Evolutionary conservation across 2,797 vertebrate genomes (phyloP), one percentile per base, ranked within the genome.

Genomic region (Parauchenoglanis punctatus): DNA sequence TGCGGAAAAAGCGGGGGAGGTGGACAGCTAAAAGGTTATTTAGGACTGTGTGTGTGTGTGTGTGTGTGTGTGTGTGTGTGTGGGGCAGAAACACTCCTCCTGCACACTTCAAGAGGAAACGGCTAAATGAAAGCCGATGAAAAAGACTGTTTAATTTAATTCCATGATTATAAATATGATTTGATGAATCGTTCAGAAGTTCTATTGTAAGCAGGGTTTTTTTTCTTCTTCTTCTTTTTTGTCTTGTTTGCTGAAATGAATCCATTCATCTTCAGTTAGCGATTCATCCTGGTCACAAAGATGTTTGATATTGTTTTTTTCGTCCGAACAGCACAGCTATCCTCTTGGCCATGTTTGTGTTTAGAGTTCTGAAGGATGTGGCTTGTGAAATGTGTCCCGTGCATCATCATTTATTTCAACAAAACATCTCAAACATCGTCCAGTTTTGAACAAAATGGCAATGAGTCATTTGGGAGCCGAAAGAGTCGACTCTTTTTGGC

Each of bases 61-160:
- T 40, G 77, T 86, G 75, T 58, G 76, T 58, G 49, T 77, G 75
- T 77, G 46, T 76, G 12, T 68, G 65, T 63, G 85, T 68, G 81
- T 83, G 88, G 44, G 18, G 6, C 2, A 59, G 23, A 49, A 49
- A 18, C 40, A 44, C 7, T 72, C 10, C 7, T 72, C 10, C 28
- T 25, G 7, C 65, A 68, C 28, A 68, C 28, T 31, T 35, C 13
- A 68, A 49, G 40, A 49, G 54, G 73, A 73, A 25, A 73, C n/a
- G 1, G 35, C 35, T 40, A 15, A 59, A 81, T 7, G 15, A n/a
- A 59, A 80, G 8, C 54, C 4, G 4, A 2, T 56, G 6, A 76
- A 54, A n/a, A 76, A 13, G 5, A 13, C 73, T 7, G 2, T n/a
- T 20, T 11, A 8, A 28, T 80, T 59, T 81, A 1, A 12, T 40